phyloP scores from a whole-genome alignment of 1,140 invertebrate genomes.

The Caerostris darwini region DNA sequence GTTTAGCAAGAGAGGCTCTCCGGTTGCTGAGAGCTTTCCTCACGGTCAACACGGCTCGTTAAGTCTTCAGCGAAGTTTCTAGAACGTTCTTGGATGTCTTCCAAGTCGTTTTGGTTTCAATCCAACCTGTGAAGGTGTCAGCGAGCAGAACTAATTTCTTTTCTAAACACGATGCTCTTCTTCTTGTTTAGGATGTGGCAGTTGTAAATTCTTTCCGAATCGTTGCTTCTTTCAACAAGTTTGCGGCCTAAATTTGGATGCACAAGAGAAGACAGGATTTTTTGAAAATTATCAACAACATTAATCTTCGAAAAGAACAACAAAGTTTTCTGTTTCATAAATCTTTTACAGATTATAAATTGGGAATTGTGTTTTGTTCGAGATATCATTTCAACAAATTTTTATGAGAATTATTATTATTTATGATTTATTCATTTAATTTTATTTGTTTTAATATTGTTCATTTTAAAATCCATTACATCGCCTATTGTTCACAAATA shows the following conservation, averaged over 20 bases:
- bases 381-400: too few species aligned
- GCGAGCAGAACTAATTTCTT: constrained; percentile 54
- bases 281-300: background rate
- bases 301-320: too few species aligned
- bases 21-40: background rate
- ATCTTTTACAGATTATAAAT: too few species aligned
- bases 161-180: constrained; percentile 56
- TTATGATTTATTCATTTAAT: too few species aligned
- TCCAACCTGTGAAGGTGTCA: constrained; percentile 23
- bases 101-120: constrained; percentile 51
- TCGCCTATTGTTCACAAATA: too few species aligned
- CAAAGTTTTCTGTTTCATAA: too few species aligned
- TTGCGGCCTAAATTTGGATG: background rate
- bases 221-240: constrained; percentile 48
- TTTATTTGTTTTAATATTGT: too few species aligned
- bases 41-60: constrained; percentile 47
- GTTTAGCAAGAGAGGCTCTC: background rate
- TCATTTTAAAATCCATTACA: too few species aligned
- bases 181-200: background rate
- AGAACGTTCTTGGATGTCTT: constrained; percentile 31
- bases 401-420: too few species aligned
- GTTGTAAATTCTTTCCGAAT: constrained; percentile 35
- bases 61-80: constrained; percentile 17
- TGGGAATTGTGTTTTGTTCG: too few species aligned
- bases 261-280: background rate